phyloP scores from a whole-genome alignment of 1,140 invertebrate genomes.

The Zaprionus vittiger region DNA sequence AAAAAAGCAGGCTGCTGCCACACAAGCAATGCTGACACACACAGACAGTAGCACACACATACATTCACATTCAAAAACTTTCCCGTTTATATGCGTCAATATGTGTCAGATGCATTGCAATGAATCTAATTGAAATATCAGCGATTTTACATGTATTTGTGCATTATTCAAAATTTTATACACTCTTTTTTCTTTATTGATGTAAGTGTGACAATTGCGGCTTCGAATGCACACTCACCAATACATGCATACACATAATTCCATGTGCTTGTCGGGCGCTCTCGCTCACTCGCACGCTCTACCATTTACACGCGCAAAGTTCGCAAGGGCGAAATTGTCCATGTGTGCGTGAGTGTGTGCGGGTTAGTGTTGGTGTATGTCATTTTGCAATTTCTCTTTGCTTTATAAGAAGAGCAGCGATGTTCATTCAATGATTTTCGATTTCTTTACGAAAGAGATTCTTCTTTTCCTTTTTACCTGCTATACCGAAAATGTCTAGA shows the following conservation, averaged over 20 bases:
- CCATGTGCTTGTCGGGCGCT: constrained; percentile 64
- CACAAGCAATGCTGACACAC: constrained; percentile 42
- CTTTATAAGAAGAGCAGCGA: constrained; percentile 30
- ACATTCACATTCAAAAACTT: constrained; percentile 1
- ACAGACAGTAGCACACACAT: constrained; percentile 7
- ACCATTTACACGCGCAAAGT: constrained; percentile 51
- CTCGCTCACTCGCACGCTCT: constrained; percentile 45
- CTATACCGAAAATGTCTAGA: not conserved
- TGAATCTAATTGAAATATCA: constrained; percentile 38
- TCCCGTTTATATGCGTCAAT: not conserved
- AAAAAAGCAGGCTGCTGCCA: constrained; percentile 39
- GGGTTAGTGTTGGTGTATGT: constrained; percentile 1
- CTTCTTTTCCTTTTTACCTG: constrained; percentile 50
- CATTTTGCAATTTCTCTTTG: constrained; percentile 32
- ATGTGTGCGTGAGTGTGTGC: constrained; percentile 13
- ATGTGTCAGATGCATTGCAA: constrained; percentile 37
- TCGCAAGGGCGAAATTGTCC: constrained; percentile 8
- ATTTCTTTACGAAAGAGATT: constrained; percentile 15
- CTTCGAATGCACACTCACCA: constrained; percentile 32
- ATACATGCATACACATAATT: constrained; percentile 40
- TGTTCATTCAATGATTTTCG: constrained; percentile 23
- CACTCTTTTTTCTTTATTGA: constrained; percentile 33
- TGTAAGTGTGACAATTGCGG: constrained; percentile 56
- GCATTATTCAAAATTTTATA: constrained; percentile 26
- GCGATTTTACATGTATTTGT: constrained; percentile 18